phyloP scores from a whole-genome alignment of 1,140 invertebrate genomes.

The Drosophila lini region DNA sequence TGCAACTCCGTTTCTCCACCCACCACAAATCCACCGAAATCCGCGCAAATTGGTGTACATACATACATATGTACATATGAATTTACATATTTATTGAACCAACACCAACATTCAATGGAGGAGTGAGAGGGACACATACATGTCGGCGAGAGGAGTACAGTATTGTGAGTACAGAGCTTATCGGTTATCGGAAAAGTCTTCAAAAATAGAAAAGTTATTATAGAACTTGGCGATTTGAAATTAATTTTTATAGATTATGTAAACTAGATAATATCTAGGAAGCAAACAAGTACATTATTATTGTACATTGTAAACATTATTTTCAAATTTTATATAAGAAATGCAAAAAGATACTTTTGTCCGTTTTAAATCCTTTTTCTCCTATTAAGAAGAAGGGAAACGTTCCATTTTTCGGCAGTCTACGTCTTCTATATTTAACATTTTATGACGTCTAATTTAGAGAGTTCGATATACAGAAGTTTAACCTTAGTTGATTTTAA shows the following conservation, averaged over 20 bases:
- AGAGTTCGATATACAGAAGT: too few relatives aligned
- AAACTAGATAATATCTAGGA: not conserved
- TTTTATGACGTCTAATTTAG: too few relatives aligned
- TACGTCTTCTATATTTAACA: not conserved
- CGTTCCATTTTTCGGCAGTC: not conserved
- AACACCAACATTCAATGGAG: constrained; percentile 39
- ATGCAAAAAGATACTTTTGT: not conserved
- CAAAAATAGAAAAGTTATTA: too few relatives aligned
- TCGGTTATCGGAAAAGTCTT: not conserved
- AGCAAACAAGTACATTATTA: not conserved
- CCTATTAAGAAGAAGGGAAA: constrained; percentile 3
- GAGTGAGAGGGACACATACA: constrained; percentile 28
- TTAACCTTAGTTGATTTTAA: not conserved
- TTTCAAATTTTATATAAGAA: not conserved
- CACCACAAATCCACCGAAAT: constrained; percentile 25
- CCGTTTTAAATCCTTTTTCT: constrained; percentile 7
- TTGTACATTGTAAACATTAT: not conserved
- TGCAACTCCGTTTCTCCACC: not conserved
- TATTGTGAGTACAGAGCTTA: constrained; percentile 11
- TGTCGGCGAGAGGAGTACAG: constrained; percentile 12
- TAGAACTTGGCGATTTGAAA: not conserved
- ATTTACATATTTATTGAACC: constrained; percentile 35
- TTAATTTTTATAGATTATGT: not conserved
- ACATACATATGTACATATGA: constrained; percentile 2
- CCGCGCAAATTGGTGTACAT: not conserved